phyloP scores from a whole-genome alignment of 2,888 invertebrate species.

The Esperia sulphurella region DNA sequence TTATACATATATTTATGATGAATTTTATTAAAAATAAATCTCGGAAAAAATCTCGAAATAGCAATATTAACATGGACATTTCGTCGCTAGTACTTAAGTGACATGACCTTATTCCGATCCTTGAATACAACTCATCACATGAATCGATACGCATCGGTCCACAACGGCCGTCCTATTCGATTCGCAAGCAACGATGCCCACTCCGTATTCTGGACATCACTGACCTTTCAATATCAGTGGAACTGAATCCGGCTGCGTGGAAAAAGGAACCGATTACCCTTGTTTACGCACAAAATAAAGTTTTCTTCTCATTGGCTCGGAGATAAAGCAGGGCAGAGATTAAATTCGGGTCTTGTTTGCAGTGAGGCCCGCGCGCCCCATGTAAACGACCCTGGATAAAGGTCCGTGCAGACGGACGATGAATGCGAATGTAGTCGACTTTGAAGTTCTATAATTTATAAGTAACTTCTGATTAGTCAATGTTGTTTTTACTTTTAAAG shows the following conservation, averaged over 20 bases:
- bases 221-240: constrained; percentile 60
- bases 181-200: constrained; percentile 24
- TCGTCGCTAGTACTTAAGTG: no score
- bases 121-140: constrained; percentile 36
- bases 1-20: not conserved
- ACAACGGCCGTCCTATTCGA: constrained; percentile 40
- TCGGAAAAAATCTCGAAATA: no score
- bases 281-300: constrained; percentile 74
- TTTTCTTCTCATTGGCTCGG: constrained; percentile 66
- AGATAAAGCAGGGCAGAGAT: constrained; percentile 68
- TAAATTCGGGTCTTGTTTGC: constrained; percentile 70
- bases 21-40: not conserved
- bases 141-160: constrained; percentile 34
- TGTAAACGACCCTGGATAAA: constrained; percentile 53
- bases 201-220: constrained; percentile 61
- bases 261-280: constrained; percentile 63
- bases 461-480: no score
- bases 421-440: not conserved
- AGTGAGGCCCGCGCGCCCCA: constrained; percentile 48
- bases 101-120: not conserved
- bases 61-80: no score
- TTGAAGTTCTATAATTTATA: no score
- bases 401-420: not conserved
- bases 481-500: no score
- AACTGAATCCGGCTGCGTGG: constrained; percentile 45